Conservation (phyloP, 2,888 invertebrate species). For the Tipula unca region DNA sequence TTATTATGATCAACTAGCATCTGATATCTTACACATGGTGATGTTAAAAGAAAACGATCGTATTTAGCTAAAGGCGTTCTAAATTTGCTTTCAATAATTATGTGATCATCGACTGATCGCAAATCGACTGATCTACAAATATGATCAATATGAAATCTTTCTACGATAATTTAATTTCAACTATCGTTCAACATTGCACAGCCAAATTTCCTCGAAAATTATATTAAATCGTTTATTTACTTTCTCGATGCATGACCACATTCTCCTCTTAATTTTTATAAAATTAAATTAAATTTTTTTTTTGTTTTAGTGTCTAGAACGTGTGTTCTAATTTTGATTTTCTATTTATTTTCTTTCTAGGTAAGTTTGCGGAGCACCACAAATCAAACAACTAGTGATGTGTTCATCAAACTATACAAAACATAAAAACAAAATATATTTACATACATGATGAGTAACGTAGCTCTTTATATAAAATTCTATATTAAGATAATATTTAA, state of each 20-base stretch:
- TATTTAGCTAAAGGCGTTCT: too few relatives aligned
- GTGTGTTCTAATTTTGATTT: background rate
- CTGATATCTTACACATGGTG: too few relatives aligned
- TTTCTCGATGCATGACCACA: background rate
- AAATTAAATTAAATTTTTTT: background rate
- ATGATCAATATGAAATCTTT: background rate
- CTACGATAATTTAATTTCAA: background rate
- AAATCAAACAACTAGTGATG: background rate
- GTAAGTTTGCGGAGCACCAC: background rate
- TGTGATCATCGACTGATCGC: too few relatives aligned
- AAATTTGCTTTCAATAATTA: too few relatives aligned
- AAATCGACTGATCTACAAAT: background rate
- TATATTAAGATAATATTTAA: background rate
- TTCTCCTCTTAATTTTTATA: background rate
- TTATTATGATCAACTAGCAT: too few relatives aligned
- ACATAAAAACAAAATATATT: background rate
- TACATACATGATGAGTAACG: background rate
- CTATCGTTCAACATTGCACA: background rate
- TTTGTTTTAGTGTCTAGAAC: background rate
- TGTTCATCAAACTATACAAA: background rate
- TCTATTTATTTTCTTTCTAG: background rate
- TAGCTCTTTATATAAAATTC: background rate
- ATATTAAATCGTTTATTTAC: background rate
- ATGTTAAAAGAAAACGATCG: too few relatives aligned
- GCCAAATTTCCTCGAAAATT: background rate